Evolutionary conservation across 30 jellyfish, hydroid and myxozoan genomes (phyloP).

Genomic region (Morbakka virulenta): DNA sequence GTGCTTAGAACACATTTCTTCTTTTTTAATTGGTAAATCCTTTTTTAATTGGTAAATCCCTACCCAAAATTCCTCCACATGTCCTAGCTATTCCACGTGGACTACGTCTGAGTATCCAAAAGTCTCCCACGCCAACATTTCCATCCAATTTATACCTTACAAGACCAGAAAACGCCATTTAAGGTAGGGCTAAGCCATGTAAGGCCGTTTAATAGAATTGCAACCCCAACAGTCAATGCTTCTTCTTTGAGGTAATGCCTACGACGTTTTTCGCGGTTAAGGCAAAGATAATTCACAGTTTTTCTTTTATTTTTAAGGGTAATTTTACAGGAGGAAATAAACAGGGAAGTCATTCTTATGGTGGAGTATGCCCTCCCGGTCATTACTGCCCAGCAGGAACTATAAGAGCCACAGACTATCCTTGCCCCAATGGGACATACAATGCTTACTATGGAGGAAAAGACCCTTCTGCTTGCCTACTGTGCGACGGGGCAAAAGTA

Average conservation of each 20-base stretch:
- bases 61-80: no score
- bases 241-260: no score
- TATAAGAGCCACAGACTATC: constrained; percentile 65
- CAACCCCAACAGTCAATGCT: neutral
- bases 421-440: constrained; percentile 89
- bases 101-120: no score
- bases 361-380: constrained; percentile 97
- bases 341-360: constrained; percentile 61
- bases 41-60: no score
- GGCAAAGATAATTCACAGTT: no score
- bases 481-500: constrained; percentile 82
- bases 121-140: no score
- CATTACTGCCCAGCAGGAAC: constrained; percentile 84
- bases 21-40: no score
- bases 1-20: no score
- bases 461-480: constrained; percentile 45
- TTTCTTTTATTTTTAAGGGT: constrained; percentile 46
- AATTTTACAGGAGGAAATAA: constrained; percentile 54
- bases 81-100: no score
- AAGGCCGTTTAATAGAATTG: neutral
- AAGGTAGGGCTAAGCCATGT: neutral
- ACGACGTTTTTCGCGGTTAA: no score
- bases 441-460: constrained; percentile 80
- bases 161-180: no score
- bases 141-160: no score